phyloP scores from a whole-genome alignment of 1,140 invertebrate species.

The Saccostrea echinata region DNA sequence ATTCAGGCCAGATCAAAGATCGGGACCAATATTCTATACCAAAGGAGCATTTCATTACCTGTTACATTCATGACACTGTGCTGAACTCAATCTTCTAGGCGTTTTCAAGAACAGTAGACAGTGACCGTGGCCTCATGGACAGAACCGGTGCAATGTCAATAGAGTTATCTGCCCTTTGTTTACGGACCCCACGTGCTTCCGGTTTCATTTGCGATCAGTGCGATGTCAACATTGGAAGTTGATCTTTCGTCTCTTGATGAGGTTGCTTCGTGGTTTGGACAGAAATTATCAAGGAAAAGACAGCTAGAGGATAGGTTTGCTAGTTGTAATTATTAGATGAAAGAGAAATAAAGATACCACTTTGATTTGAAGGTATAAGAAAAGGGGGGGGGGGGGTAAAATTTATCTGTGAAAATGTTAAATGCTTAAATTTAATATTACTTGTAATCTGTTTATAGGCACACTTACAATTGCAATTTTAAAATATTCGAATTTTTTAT shows the following conservation, averaged over 20 bases:
- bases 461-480: too few relatives aligned
- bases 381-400: not conserved
- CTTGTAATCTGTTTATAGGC: too few relatives aligned
- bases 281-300: constrained; percentile 18
- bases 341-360: not conserved
- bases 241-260: not conserved
- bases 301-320: not conserved
- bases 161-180: constrained; percentile 30
- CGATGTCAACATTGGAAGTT: constrained; percentile 16
- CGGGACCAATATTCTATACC: too few relatives aligned
- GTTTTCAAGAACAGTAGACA: not conserved
- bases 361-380: not conserved
- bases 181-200: not conserved
- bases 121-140: not conserved
- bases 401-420: not conserved
- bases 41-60: not conserved
- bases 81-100: not conserved
- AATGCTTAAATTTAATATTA: too few relatives aligned
- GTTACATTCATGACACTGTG: not conserved
- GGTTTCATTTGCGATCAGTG: not conserved
- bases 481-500: too few relatives aligned
- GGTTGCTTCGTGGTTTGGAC: constrained; percentile 18
- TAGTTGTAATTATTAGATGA: not conserved
- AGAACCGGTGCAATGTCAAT: not conserved
- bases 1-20: too few relatives aligned